Conservation (phyloP, 2,888 invertebrate species). For the Himalopsyche tibetana region DNA sequence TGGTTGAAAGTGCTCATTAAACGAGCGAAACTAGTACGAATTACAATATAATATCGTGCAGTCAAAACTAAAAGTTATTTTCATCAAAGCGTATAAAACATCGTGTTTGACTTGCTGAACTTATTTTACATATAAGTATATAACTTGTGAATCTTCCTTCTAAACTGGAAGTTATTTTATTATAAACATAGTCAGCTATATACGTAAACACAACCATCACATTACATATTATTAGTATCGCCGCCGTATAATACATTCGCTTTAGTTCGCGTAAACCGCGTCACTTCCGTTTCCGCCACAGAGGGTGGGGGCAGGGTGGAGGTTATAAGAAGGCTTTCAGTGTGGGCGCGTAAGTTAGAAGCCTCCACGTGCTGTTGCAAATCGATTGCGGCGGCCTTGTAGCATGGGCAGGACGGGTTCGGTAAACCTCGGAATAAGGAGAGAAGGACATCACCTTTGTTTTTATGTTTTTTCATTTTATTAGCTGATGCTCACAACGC, state of each 20-base stretch:
- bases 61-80: too few relatives aligned
- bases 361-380: slow-evolving; percentile 29
- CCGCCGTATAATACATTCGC: neutral
- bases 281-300: neutral
- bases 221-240: too few relatives aligned
- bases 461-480: slow-evolving; percentile 3
- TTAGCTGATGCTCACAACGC: neutral
- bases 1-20: too few relatives aligned
- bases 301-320: neutral
- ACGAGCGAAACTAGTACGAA: too few relatives aligned
- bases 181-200: too few relatives aligned
- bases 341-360: slow-evolving; percentile 7
- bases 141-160: too few relatives aligned
- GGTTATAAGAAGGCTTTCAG: neutral
- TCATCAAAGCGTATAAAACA: too few relatives aligned
- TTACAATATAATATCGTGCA: too few relatives aligned
- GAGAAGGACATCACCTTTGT: slow-evolving; percentile 5
- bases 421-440: neutral
- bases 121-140: too few relatives aligned
- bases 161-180: too few relatives aligned
- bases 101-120: too few relatives aligned
- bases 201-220: too few relatives aligned
- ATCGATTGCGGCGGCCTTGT: slow-evolving; percentile 24
- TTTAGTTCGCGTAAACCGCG: neutral
- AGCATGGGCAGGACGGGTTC: neutral